Evolutionary conservation across 1,140 invertebrate genomes (phyloP), one percentile per base, ranked within the genome.

Genomic region (Triops longicaudatus): DNA sequence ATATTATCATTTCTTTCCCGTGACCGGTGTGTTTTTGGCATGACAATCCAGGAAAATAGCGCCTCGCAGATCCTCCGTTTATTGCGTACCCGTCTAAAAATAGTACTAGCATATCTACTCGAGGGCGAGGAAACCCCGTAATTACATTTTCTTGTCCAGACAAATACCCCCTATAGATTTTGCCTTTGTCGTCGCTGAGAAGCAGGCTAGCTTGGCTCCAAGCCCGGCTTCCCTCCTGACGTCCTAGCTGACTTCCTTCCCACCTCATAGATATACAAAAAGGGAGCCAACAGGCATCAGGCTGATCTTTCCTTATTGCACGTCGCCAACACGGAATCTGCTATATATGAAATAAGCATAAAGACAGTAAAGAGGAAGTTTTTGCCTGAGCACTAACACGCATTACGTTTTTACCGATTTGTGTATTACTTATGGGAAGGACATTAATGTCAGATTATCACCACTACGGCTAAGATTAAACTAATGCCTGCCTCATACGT

Each of bases 141-240:
- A 63, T 63, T 63, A 63, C 50, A 63, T 63, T 63, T 63, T 63
- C 50, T 63, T 63, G 50, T 63, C 50, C 50, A 63, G 50, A 63
- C 9, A 63, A 63, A 63, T 63, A 63, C 50, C 50, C 50, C 50
- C 50, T 63, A 63, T 63, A 63, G 50, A 63, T 63, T 63, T 63
- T 63, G 50, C 50, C 50, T 63, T 63, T 63, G 50, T 63, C 22
- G 50, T 63, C 22, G 50, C 50, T 63, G 50, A 63, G 50, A 63
- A 14, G 50, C 50, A 63, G 50, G 50, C 50, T 63, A 50, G 12
- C 50, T 63, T 63, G 50, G 50, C 50, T 63, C 50, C 50, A 17
- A 63, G 50, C 50, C 50, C 50, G 50, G 14, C 50, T n/a, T 63
- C 50, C 50, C 50, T 17, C 50, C 50, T 63, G 50, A 63, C 50